phyloP scores from a whole-genome alignment of 2,888 invertebrate genomes.

The Lasioglossum morio region DNA sequence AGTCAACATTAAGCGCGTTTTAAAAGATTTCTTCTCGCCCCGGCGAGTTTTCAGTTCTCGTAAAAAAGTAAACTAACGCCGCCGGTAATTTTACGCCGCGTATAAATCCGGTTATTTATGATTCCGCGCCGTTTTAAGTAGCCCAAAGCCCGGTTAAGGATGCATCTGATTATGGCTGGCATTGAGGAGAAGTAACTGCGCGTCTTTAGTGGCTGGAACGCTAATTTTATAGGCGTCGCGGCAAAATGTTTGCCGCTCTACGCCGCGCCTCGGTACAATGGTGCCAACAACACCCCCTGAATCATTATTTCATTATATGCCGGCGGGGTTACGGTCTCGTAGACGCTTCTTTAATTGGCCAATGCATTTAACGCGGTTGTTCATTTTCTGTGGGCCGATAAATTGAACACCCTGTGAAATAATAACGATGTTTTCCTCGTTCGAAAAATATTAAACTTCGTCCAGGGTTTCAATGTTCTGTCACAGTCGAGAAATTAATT shows the following conservation, averaged over 20 bases:
- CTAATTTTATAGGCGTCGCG: constrained; percentile 22
- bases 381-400: not conserved
- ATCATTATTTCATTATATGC: not conserved
- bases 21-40: constrained; percentile 30
- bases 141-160: constrained; percentile 38
- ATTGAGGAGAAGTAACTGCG: constrained; percentile 14
- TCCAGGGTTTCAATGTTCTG: not conserved
- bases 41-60: constrained; percentile 33
- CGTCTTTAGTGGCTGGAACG: constrained; percentile 4
- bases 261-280: not conserved
- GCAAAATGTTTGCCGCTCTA: not conserved
- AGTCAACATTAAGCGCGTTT: constrained; percentile 48
- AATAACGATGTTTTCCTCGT: not conserved
- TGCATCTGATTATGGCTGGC: constrained; percentile 13
- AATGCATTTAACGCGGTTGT: not conserved
- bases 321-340: not conserved
- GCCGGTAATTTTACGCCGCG: constrained; percentile 40
- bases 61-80: constrained; percentile 33
- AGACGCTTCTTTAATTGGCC: constrained; percentile 7
- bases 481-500: not conserved
- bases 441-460: no score
- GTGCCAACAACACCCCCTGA: not conserved
- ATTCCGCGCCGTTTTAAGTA: constrained; percentile 38
- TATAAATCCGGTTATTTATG: constrained; percentile 58
- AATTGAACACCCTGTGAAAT: not conserved